These are phyloP conservation scores for Mola mola DNA, from an alignment of 2,113 vertebrate species.

Conservation along the genomic window DNA sequence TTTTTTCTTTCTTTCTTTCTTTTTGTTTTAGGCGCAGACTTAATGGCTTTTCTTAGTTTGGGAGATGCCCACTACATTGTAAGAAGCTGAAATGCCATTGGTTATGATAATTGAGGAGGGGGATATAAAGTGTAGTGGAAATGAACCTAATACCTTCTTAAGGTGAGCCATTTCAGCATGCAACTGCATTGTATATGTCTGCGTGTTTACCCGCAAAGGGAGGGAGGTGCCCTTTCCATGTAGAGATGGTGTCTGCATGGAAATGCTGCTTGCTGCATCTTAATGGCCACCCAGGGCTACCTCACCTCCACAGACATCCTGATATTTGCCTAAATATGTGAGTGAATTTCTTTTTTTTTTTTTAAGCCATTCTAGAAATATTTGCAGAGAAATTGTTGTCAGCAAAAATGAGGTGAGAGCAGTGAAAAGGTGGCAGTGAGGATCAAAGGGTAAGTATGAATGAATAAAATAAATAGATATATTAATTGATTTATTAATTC, in stretches of 20 bases:
- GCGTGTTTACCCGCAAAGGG: constrained; percentile 82
- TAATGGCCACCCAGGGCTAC: constrained; percentile 84
- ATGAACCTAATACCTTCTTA: constrained; percentile 82
- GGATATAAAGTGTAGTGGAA: constrained; percentile 76
- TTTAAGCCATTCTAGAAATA: constrained; percentile 66
- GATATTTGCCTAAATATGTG: constrained; percentile 85
- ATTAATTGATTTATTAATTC: no score
- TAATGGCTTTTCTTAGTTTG: constrained; percentile 38
- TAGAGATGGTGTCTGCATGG: constrained; percentile 82
- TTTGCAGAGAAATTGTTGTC: constrained; percentile 72
- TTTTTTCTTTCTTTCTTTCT: not conserved
- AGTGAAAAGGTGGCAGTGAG: not conserved
- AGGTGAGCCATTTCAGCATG: constrained; percentile 81
- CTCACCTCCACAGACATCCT: constrained; percentile 71
- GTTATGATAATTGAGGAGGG: constrained; percentile 71
- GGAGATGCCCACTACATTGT: constrained; percentile 54
- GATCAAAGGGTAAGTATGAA: no score
- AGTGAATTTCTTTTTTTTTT: constrained; percentile 54
- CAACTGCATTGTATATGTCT: constrained; percentile 81
- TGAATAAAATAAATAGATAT: no score
- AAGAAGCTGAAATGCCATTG: constrained; percentile 72
- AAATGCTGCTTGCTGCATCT: constrained; percentile 79
- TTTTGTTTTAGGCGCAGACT: constrained; percentile 24
- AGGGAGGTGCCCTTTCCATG: constrained; percentile 84
- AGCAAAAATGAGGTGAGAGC: constrained; percentile 43